These are phyloP conservation scores for Dendrolimus houi DNA, from an alignment of 2,888 invertebrate genomes.

Conservation along the genomic window DNA sequence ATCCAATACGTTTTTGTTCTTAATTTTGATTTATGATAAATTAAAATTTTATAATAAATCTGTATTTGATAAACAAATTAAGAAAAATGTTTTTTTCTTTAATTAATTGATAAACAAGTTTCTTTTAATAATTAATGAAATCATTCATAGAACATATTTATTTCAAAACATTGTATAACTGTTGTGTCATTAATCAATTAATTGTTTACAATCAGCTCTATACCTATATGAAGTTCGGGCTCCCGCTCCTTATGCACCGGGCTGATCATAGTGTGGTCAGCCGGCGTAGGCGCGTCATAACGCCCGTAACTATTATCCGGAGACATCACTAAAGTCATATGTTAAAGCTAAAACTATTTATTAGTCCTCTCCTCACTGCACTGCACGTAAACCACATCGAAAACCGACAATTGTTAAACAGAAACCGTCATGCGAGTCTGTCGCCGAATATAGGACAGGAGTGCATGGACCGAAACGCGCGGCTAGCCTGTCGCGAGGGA, in stretches of 20 bases:
- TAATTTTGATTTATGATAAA: too few relatives aligned
- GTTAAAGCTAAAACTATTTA: constrained; percentile 35
- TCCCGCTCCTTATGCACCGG: constrained; percentile 72
- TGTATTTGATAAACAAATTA: too few relatives aligned
- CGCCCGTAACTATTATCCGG: constrained; percentile 81
- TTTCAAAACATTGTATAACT: not conserved
- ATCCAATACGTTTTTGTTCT: too few relatives aligned
- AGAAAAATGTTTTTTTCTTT: too few relatives aligned
- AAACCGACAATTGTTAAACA: constrained; percentile 34
- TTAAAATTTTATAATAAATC: too few relatives aligned
- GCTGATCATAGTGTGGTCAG: constrained; percentile 63
- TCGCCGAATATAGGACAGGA: constrained; percentile 58
- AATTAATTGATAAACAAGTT: too few relatives aligned
- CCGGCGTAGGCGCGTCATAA: constrained; percentile 72
- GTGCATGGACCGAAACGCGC: constrained; percentile 50
- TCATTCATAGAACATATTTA: not conserved
- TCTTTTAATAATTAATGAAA: too few relatives aligned
- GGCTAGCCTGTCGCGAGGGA: constrained; percentile 58
- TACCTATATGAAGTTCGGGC: constrained; percentile 85
- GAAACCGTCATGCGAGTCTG: constrained; percentile 39
- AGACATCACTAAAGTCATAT: constrained; percentile 77
- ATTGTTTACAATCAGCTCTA: not conserved
- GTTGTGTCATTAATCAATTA: not conserved
- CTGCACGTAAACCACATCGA: constrained; percentile 64
- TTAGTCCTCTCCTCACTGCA: constrained; percentile 58